phyloP scores from a whole-genome alignment of 2,113 vertebrate species.

The Balaeniceps rex region DNA sequence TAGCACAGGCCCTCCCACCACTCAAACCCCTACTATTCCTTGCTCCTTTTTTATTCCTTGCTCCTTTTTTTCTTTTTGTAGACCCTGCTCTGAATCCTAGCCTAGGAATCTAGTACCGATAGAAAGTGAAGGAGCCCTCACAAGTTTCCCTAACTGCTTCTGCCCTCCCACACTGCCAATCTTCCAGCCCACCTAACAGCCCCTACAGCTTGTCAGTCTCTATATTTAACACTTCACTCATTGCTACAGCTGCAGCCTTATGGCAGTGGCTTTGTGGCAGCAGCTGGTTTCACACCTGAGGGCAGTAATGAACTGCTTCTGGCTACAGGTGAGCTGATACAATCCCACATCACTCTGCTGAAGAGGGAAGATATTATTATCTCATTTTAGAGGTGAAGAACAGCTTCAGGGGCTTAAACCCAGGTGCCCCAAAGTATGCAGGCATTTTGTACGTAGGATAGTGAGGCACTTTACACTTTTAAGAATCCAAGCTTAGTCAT shows the following conservation, averaged over 20 bases:
- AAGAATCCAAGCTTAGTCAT: neutral
- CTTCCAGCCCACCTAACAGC: neutral
- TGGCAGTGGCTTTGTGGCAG: neutral
- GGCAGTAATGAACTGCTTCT: slow-evolving; percentile 9
- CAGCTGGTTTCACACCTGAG: slow-evolving; percentile 9
- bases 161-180: neutral
- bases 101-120: neutral
- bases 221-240: accelerated
- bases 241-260: neutral
- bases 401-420: neutral
- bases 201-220: neutral
- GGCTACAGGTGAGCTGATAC: neutral
- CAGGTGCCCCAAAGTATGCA: neutral
- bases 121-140: neutral
- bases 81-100: neutral
- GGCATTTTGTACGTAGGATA: neutral
- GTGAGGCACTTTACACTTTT: neutral
- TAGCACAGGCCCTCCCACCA: neutral
- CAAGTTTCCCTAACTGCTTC: neutral
- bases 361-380: neutral
- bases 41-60: neutral
- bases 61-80: neutral
- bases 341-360: neutral
- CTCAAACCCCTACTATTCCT: neutral
- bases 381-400: neutral